These are phyloP conservation scores for Melanogrammus aeglefinus DNA, from an alignment of 2,797 vertebrate species.

Conservation along the genomic window DNA sequence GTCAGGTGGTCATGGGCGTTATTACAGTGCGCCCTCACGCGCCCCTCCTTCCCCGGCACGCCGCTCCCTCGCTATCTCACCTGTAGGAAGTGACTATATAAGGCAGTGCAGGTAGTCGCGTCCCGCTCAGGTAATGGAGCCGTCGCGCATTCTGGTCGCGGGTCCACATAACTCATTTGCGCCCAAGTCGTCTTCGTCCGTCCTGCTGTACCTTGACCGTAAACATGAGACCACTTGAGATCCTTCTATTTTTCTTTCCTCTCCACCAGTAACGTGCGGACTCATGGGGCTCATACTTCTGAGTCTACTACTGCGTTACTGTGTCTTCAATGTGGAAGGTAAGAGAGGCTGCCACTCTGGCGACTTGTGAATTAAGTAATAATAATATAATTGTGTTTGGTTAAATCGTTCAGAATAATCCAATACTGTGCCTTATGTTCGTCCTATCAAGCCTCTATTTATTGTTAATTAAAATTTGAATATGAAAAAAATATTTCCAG, in stretches of 20 bases:
- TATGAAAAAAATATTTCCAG: not conserved
- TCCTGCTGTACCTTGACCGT: constrained; percentile 4
- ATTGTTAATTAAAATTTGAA: not conserved
- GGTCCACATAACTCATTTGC: not conserved
- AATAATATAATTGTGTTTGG: not conserved
- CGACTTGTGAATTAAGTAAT: not conserved
- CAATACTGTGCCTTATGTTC: too few relatives aligned
- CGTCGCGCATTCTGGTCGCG: not conserved
- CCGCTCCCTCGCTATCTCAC: constrained; percentile 67
- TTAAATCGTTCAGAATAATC: too few relatives aligned
- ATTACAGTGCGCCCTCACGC: not conserved
- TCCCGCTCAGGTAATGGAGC: constrained; percentile 22
- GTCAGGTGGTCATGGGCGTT: not conserved
- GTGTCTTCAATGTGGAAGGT: constrained; percentile 86
- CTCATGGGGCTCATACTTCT: constrained; percentile 95
- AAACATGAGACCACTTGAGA: constrained; percentile 55
- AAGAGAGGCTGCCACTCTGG: constrained; percentile 58
- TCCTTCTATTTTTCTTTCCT: constrained; percentile 68
- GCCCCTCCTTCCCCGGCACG: constrained; percentile 50
- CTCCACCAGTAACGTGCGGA: constrained; percentile 76
- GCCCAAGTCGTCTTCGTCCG: not conserved
- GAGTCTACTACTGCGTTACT: constrained; percentile 87
- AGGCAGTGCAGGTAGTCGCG: constrained; percentile 67
- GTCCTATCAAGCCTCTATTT: not conserved
- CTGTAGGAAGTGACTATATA: constrained; percentile 86